Percentiles rank a stretch among this genome's conserved stretches.
phyloP scores from a whole-genome alignment of 53 echinoderm and acorn worm species.

The Holothuria leucospilota region DNA sequence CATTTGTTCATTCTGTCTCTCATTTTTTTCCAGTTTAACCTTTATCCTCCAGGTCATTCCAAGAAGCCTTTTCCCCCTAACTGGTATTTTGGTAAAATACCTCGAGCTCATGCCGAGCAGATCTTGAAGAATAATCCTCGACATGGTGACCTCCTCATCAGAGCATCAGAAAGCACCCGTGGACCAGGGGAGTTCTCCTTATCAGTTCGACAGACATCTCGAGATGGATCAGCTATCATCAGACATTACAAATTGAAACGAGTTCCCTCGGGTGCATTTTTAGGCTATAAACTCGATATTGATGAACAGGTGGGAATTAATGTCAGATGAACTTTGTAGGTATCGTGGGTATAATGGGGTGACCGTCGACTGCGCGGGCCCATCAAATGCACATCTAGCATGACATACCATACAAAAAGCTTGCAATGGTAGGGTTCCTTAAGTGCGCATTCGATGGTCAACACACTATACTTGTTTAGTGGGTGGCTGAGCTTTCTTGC shows the following conservation, averaged over 20 bases:
- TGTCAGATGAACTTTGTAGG: too few species aligned
- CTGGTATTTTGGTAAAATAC: conserved; percentile 86
- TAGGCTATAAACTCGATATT: conserved; percentile 61
- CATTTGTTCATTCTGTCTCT: not conserved
- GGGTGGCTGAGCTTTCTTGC: too few species aligned
- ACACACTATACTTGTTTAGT: too few species aligned
- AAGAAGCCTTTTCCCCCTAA: conserved; percentile 72
- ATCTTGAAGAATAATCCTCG: conserved; percentile 79
- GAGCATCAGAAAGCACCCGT: conserved; percentile 70
- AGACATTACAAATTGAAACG: conserved; percentile 83
- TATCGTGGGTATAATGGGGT: too few species aligned
- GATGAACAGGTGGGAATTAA: conserved; percentile 49
- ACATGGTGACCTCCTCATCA: conserved; percentile 76
- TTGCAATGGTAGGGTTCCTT: too few species aligned
- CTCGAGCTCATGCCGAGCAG: conserved; percentile 80
- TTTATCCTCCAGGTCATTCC: conserved; percentile 18
- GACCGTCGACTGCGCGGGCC: too few species aligned
- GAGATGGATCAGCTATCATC: conserved; percentile 62
- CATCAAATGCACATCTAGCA: too few species aligned
- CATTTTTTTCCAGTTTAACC: conserved; percentile 1
- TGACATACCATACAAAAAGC: too few species aligned
- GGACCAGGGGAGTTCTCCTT: conserved; percentile 78
- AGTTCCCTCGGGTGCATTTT: not conserved
- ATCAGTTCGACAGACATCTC: conserved; percentile 78
- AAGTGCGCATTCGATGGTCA: too few species aligned